Evolutionary conservation across 1,140 invertebrate species (phyloP), one percentile per base, ranked within the genome.

Genomic region (Stenopsyche tienmushanensis): DNA sequence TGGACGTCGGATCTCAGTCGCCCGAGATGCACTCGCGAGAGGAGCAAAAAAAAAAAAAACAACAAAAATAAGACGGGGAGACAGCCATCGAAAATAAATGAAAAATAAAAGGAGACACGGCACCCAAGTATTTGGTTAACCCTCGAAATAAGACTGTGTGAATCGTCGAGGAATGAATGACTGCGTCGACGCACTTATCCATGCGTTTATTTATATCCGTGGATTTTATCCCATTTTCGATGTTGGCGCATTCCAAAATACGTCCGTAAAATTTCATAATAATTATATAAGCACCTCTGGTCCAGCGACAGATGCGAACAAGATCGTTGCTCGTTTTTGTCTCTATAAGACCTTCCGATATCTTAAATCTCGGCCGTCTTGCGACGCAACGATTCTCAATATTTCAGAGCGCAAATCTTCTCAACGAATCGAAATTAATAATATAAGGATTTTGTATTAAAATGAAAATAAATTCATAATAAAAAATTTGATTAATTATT

Each of bases 1-100:
- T 66, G 57, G 67, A 69, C 67, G 58, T 58, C 64, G 59, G 67
- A 69, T 68, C 66, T 64, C 62, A 63, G 60, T 53, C 66, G 58
- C 49, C 49, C 63, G 67, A 66, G 63, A 66, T 69, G 67, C 67
- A 65, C 57, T 45, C 66, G 45, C 58, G 41, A 45, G 47, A 34
- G 25, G 55, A 57, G 39, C 47, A 62, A 62, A 47, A 67, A 25
- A 65, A 64, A 69, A 62, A 3, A 57, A 25, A 44, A 42, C 42
- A 23, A 25, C 42, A 41, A 49, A 18, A 62, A 9, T 8, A 24
- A 8, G 29, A 18, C 59, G 45, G 24, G 25, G 45, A 23, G 57
- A 60, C 57, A 20, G 57, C 42, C 34, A 41, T 41, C 55, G 26
- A 17, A 41, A 15, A 17, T 45, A 34, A 44, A 60, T 23, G 57